Evolutionary conservation across 2,113 vertebrate genomes (phyloP).

Genomic region (Tetrax tetrax): DNA sequence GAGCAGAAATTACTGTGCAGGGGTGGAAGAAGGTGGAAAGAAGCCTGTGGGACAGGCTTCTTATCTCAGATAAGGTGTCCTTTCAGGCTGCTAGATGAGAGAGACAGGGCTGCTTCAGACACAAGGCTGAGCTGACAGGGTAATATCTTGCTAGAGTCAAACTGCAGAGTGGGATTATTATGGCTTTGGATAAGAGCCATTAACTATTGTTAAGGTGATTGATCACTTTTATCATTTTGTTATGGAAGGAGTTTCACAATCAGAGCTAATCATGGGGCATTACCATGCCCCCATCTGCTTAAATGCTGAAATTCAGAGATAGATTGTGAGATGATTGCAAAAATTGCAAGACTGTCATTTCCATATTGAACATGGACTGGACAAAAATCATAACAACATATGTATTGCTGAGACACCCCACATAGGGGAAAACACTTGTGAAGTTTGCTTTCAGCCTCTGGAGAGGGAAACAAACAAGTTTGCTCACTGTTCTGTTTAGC

Average conservation of each 20-base stretch:
- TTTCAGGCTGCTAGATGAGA: constrained; percentile 20
- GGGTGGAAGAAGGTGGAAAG: not conserved
- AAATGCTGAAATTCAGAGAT: constrained; percentile 61
- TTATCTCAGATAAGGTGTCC: not conserved
- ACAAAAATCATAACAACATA: constrained; percentile 32
- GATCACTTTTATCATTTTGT: constrained; percentile 68
- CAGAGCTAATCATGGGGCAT: constrained; percentile 66
- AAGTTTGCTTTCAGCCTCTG: constrained; percentile 25
- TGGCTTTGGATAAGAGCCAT: constrained; percentile 58
- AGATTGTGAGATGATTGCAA: constrained; percentile 70
- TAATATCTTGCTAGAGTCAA: constrained; percentile 52
- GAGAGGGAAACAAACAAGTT: constrained; percentile 62
- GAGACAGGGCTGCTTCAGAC: not conserved
- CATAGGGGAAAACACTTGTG: constrained; percentile 18
- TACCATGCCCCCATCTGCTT: constrained; percentile 46
- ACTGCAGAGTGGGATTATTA: constrained; percentile 34
- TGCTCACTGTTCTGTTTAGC: not conserved
- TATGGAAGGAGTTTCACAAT: constrained; percentile 69
- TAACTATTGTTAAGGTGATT: constrained; percentile 74
- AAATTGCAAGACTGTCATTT: constrained; percentile 70
- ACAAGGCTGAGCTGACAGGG: constrained; percentile 50
- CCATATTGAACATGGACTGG: constrained; percentile 57
- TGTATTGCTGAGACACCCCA: constrained; percentile 35
- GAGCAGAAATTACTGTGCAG: not conserved
- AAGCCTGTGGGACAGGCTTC: not conserved